Conservation (phyloP, 1,140 invertebrate genomes). For the Archegozetes longisetosus region DNA sequence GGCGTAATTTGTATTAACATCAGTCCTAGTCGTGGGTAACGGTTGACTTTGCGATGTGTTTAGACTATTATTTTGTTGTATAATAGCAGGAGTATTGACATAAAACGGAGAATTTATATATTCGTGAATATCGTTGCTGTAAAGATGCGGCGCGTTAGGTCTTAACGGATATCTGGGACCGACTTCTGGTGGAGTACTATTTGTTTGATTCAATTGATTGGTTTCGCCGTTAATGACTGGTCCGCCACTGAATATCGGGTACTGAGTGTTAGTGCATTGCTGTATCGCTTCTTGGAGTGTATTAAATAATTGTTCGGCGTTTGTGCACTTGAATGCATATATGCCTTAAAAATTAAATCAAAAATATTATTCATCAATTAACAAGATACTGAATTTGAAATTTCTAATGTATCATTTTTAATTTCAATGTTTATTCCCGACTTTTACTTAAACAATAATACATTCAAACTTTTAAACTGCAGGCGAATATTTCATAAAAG, state of each 20-base stretch:
- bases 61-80: not conserved
- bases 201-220: not conserved
- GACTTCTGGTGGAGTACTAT: not conserved
- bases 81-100: constrained; percentile 2
- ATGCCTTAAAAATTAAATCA: constrained; percentile 32
- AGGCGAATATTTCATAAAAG: too few species aligned
- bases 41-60: not conserved
- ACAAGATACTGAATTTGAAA: too few species aligned
- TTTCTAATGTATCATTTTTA: too few species aligned
- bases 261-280: constrained; percentile 5
- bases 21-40: constrained; percentile 5
- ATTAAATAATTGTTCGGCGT: constrained; percentile 80
- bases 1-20: constrained; percentile 34
- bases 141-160: constrained; percentile 7
- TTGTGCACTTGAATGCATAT: constrained; percentile 78
- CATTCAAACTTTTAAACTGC: too few species aligned
- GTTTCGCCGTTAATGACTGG: too few species aligned
- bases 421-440: too few species aligned
- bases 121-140: not conserved
- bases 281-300: constrained; percentile 71
- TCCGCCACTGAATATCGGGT: not conserved
- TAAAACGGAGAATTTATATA: constrained; percentile 11
- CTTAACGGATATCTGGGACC: too few species aligned
- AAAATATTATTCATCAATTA: not conserved
- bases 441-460: too few species aligned